Conservation (phyloP, 64 coral and sea anemone genomes). For the Anthopleura sola region DNA sequence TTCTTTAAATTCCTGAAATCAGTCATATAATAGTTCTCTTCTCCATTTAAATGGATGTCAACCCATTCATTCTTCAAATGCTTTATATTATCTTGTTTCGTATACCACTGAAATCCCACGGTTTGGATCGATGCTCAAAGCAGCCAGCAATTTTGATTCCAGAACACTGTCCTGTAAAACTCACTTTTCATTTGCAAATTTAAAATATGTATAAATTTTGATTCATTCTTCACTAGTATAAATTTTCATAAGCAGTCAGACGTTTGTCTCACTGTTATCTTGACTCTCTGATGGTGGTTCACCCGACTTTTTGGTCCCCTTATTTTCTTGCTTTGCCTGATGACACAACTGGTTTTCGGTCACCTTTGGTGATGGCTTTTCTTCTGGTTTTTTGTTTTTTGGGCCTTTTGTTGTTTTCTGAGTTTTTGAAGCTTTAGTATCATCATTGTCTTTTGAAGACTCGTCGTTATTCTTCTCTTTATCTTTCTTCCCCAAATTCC, state of each 20-base stretch:
- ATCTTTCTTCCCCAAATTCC: neutral
- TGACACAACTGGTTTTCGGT: neutral
- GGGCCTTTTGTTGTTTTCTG: neutral
- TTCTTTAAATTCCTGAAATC: no score
- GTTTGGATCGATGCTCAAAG: no score
- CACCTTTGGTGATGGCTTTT: neutral
- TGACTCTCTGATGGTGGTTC: neutral
- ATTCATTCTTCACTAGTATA: no score
- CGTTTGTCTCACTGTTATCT: neutral
- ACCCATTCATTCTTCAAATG: no score
- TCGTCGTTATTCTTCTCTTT: neutral
- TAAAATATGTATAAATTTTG: no score
- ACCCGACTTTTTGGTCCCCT: neutral
- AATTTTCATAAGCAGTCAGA: neutral
- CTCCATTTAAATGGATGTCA: no score
- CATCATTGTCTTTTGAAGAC: neutral
- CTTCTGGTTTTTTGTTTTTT: neutral
- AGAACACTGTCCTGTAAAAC: no score
- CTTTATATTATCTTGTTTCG: no score
- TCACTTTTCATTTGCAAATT: no score
- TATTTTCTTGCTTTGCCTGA: neutral
- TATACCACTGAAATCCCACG: no score
- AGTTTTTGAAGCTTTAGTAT: neutral
- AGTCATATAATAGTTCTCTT: no score
- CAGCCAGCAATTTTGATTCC: no score